Evolutionary conservation across 2,888 invertebrate genomes (phyloP).

Genomic region (Hymenopus coronatus): DNA sequence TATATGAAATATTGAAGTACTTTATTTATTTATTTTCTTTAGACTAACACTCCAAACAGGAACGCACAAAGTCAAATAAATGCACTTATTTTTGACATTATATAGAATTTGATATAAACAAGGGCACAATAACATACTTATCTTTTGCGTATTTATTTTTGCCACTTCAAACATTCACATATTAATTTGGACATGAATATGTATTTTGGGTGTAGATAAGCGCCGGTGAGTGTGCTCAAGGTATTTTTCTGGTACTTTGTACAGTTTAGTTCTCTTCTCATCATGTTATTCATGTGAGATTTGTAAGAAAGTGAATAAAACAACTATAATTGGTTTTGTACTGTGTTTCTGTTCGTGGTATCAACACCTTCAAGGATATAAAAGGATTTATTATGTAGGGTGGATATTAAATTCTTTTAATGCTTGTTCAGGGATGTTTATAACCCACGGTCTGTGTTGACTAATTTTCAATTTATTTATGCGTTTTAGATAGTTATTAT

Average conservation of each 20-base stretch:
- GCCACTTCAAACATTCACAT: background rate
- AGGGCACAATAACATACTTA: background rate
- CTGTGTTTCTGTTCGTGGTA: background rate
- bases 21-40: background rate
- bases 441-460: too few relatives aligned
- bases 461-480: too few relatives aligned
- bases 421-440: too few relatives aligned
- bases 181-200: background rate
- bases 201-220: background rate
- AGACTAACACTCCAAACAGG: background rate
- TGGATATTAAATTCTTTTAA: too few relatives aligned
- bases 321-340: background rate
- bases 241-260: background rate
- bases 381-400: background rate
- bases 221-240: background rate
- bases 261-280: background rate
- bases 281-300: background rate
- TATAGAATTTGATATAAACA: background rate
- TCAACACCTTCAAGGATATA: background rate
- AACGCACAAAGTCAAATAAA: background rate
- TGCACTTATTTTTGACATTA: background rate
- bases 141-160: background rate
- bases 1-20: background rate
- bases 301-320: slow-evolving; percentile 11
- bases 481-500: too few relatives aligned